Conservation (phyloP, 2,888 invertebrate species). For the Entomobrya multifasciata region DNA sequence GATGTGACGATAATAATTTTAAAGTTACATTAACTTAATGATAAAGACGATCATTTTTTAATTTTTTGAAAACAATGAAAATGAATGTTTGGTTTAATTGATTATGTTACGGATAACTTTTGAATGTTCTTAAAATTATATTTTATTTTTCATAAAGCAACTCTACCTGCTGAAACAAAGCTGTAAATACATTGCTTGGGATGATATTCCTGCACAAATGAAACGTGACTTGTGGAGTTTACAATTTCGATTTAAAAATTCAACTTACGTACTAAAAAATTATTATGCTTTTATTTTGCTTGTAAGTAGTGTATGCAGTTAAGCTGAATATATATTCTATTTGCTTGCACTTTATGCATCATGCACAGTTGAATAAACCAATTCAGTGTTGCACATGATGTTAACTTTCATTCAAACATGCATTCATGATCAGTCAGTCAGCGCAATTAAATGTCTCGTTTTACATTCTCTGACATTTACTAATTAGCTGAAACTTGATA, state of each 20-base stretch:
- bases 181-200: conserved; percentile 95
- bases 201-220: conserved; percentile 90
- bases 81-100: background rate
- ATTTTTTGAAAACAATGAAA: conserved; percentile 3
- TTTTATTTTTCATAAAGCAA: conserved; percentile 56
- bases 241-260: conserved; percentile 68
- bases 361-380: background rate
- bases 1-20: background rate
- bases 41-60: background rate
- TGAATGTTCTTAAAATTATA: conserved; percentile 23
- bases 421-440: background rate
- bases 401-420: conserved; percentile 18
- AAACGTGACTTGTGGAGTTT: conserved; percentile 70
- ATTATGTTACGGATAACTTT: conserved; percentile 8
- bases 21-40: background rate
- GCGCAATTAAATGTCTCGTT: background rate
- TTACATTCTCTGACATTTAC: background rate
- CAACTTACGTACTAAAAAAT: conserved; percentile 22
- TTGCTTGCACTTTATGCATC: conserved; percentile 1
- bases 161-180: conserved; percentile 89
- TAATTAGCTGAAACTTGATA: background rate
- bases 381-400: background rate
- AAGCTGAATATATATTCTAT: background rate
- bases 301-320: background rate
- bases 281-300: background rate